Percentiles rank a stretch among this genome's conserved stretches.
Conservation (phyloP, 2,888 invertebrate species). For the Latrodectus hesperus region DNA sequence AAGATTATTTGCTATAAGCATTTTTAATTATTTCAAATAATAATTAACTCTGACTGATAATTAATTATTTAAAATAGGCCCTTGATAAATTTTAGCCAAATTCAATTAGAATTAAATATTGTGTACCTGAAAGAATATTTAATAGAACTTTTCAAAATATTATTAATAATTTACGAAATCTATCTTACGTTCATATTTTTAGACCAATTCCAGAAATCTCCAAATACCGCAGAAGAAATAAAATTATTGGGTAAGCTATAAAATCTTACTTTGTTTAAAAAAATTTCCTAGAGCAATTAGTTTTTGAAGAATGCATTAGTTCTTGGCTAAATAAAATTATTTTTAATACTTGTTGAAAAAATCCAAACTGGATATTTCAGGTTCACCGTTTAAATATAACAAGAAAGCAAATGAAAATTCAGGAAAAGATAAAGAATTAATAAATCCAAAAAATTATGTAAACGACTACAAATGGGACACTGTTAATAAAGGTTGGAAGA, state of each 20-base stretch:
- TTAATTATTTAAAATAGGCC: not conserved
- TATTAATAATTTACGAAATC: not conserved
- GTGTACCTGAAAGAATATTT: not conserved
- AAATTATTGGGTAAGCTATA: not conserved
- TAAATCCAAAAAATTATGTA: not conserved
- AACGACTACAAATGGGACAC: conserved; percentile 24
- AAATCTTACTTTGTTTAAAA: not conserved
- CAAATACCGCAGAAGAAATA: not conserved
- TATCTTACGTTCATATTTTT: not conserved
- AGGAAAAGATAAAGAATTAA: not conserved
- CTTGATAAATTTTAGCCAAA: not conserved
- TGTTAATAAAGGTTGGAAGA: conserved; percentile 36
- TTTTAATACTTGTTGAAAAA: not conserved
- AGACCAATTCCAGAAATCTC: not conserved
- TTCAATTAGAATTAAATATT: not conserved
- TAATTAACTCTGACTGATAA: no score
- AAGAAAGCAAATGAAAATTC: conserved; percentile 12
- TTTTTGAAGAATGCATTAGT: not conserved
- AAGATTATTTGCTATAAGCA: not conserved
- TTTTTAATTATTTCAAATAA: no score
- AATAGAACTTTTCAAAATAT: not conserved
- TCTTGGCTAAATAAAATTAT: not conserved
- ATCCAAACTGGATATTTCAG: not conserved
- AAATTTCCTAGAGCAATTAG: not conserved
- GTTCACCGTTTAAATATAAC: conserved; percentile 21